Conservation (phyloP, 1,140 invertebrate species). For the Halotydeus destructor region DNA sequence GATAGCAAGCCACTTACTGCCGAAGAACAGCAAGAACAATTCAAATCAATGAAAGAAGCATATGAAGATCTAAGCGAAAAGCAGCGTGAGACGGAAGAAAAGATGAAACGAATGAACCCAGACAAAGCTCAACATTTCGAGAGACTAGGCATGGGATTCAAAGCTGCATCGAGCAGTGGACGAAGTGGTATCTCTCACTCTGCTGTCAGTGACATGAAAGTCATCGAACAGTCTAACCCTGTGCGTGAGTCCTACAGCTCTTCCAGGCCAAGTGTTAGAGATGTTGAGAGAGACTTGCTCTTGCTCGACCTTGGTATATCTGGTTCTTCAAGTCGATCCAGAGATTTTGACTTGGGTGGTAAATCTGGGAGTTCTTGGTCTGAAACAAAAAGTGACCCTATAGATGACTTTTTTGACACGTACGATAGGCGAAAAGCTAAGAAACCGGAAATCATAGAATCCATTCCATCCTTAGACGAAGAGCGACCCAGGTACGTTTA, state of each 20-base stretch:
- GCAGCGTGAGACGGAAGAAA: conserved; percentile 53
- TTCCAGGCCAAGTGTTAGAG: conserved; percentile 1
- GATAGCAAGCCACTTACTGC: conserved; percentile 22
- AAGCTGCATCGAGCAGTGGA: conserved; percentile 6
- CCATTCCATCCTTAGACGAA: conserved; percentile 9
- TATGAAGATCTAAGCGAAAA: conserved; percentile 63
- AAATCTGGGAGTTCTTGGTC: too few relatives aligned
- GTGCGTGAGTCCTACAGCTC: conserved; percentile 15
- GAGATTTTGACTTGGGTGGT: conserved; percentile 1
- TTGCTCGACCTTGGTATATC: conserved; percentile 9
- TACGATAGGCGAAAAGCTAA: conserved; percentile 4
- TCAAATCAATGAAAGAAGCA: conserved; percentile 52
- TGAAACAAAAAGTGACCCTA: neutral
- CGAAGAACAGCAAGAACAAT: conserved; percentile 34
- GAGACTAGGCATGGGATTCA: conserved; percentile 74
- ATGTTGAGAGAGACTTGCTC: conserved; percentile 1
- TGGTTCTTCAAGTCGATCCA: neutral
- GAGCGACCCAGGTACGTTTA: neutral
- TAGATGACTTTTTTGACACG: conserved; percentile 8
- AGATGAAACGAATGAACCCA: conserved; percentile 52
- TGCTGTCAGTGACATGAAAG: conserved; percentile 72
- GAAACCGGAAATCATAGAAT: conserved; percentile 11
- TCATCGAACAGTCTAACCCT: conserved; percentile 59
- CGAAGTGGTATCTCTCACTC: conserved; percentile 43
- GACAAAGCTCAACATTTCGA: conserved; percentile 71